A percentile compares a stretch with the other conserved stretches of the same genome.
These are phyloP conservation scores for Phengaris alcon DNA, from an alignment of 2,888 invertebrate species.

Conservation along the genomic window DNA sequence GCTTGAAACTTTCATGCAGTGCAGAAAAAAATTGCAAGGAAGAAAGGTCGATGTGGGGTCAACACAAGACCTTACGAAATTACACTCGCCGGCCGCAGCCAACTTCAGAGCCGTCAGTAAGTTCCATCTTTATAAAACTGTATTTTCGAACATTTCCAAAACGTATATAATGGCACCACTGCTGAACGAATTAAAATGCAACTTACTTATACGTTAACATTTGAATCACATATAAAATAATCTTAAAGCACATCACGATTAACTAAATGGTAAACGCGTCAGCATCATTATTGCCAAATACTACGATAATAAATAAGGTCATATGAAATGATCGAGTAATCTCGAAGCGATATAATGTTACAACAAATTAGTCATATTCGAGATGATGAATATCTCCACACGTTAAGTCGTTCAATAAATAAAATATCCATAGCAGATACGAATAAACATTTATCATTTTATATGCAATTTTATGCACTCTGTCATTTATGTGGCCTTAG, in stretches of 20 bases:
- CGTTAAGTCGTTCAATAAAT: too few relatives aligned
- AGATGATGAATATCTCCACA: neutral
- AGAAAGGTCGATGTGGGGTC: neutral
- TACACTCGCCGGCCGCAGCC: neutral
- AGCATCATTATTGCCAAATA: constrained; percentile 59
- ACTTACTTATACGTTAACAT: constrained; percentile 35
- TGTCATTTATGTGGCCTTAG: neutral
- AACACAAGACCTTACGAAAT: neutral
- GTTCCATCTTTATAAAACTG: constrained; percentile 27
- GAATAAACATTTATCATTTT: neutral
- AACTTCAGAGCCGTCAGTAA: neutral
- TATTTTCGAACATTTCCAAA: constrained; percentile 33
- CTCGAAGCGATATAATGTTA: constrained; percentile 53
- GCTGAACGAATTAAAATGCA: constrained; percentile 50
- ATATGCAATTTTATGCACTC: neutral
- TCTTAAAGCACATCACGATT: constrained; percentile 54
- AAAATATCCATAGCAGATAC: too few relatives aligned
- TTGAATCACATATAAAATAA: constrained; percentile 37
- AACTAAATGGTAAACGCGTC: constrained; percentile 45
- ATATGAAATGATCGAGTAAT: constrained; percentile 52
- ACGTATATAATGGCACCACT: constrained; percentile 61
- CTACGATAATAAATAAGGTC: constrained; percentile 46
- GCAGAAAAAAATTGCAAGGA: neutral
- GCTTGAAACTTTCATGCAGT: neutral
- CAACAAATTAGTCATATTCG: neutral